Percentiles rank a stretch among this genome's conserved stretches.
phyloP scores from a whole-genome alignment of 2,888 invertebrate species.

The Mimachlamys varia region DNA sequence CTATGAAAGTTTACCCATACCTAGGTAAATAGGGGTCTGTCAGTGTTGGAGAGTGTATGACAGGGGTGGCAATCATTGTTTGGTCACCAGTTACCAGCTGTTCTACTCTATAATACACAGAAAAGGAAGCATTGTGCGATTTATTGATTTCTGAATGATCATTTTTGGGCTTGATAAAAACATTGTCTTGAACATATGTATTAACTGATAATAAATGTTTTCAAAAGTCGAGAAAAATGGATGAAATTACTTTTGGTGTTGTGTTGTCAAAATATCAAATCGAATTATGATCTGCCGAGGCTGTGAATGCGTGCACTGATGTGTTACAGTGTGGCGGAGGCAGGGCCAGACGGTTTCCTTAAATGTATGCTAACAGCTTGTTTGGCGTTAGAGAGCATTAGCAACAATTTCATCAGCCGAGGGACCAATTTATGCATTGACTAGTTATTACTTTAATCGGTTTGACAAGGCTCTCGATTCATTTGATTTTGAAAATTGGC shows the following conservation, averaged over 20 bases:
- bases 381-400: constrained; percentile 27
- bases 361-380: constrained; percentile 27
- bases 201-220: not conserved
- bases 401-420: constrained; percentile 24
- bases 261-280: not conserved
- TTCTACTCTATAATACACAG: too few relatives aligned
- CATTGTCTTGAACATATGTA: not conserved
- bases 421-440: constrained; percentile 26
- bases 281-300: not conserved
- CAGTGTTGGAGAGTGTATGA: not conserved
- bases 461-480: constrained; percentile 31
- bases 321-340: not conserved
- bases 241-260: not conserved
- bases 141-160: too few relatives aligned
- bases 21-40: not conserved
- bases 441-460: constrained; percentile 34
- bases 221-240: not conserved
- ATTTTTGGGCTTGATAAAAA: not conserved
- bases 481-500: constrained; percentile 36
- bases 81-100: too few relatives aligned
- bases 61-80: too few relatives aligned
- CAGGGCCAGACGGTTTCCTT: not conserved
- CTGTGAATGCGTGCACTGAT: not conserved
- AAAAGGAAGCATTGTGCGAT: too few relatives aligned
- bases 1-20: too few relatives aligned